These are phyloP conservation scores for Ennomos fuscantarius DNA, from an alignment of 2,888 invertebrate species.

Conservation along the genomic window DNA sequence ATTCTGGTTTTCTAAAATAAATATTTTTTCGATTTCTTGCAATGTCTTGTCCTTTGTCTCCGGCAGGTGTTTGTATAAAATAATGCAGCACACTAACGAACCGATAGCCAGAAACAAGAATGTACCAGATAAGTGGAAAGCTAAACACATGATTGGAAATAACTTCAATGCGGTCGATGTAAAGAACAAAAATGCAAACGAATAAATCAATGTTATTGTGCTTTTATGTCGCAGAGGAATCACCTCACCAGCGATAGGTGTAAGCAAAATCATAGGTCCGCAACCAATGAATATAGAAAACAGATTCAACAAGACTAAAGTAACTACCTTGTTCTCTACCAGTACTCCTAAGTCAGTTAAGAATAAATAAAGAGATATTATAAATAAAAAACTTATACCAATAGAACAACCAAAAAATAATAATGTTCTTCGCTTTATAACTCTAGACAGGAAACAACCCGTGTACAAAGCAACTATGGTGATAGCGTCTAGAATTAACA, in stretches of 20 bases:
- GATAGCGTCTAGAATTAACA: constrained; percentile 45
- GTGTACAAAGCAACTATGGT: constrained; percentile 39
- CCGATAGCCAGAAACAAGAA: background rate
- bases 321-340: constrained; percentile 11
- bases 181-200: background rate
- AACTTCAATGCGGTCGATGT: background rate
- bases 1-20: background rate
- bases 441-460: constrained; percentile 34
- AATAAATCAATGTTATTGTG: constrained; percentile 9
- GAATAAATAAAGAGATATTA: constrained; percentile 20
- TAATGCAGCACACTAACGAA: constrained; percentile 1
- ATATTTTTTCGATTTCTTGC: constrained; percentile 30
- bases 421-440: constrained; percentile 28
- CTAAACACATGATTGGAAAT: background rate
- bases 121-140: constrained; percentile 3
- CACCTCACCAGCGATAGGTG: constrained; percentile 19
- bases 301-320: constrained; percentile 9
- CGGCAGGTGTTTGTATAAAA: constrained; percentile 13
- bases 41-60: constrained; percentile 34
- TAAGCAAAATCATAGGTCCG: constrained; percentile 21
- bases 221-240: constrained; percentile 20
- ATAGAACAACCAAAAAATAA: constrained; percentile 5
- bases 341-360: constrained; percentile 10
- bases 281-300: constrained; percentile 23
- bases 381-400: constrained; percentile 10